Base-by-base conservation (phyloP, 2,888 invertebrate species). In the Chelonus formosanus region DNA sequence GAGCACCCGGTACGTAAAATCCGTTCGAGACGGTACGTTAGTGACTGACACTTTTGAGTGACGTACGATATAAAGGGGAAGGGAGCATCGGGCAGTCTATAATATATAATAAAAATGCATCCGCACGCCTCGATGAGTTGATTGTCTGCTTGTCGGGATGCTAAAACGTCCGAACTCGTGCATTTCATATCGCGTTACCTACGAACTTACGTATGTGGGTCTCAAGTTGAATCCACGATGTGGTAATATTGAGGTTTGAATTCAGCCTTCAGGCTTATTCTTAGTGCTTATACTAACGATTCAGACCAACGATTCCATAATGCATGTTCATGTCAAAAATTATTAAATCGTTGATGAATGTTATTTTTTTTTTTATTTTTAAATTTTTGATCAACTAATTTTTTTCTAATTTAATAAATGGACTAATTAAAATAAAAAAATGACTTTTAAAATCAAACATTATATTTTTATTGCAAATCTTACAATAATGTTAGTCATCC, bases 101-200 rank as follows among this genome's bases (percentile, higher is more conserved):
- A 84, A 84, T 82, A 82, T 82, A 83, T 83, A 82, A 83, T 81
- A 84, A 84, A 84, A 84, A 84, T 84, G 83, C 83, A 83, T 81
- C 83, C 79, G 75, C 83, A 83, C 82, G 83, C 80, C 84, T 84
- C 83, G 84, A 84, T 84, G 83, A 82, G 83, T 83, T 84, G 84
- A 84, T 84, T 83, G 84, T 83, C 84, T 83, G 83, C 84, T 83
- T 83, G 84, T 83, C 82, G 80, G 80, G 78, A 83, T 83, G 84
- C 83, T 83, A 84, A 83, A 84, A 84, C 81, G 83, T 84, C 82
- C 78, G 74, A 82, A 82, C 81, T 81, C 79, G 79, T 80, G 82
- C 82, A 82, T 81, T 82, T 83, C 82, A 83, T 82, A 81, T 81
- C 80, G 80, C 76, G 76, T 80, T 80, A 78, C 81, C 80, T 78